Evolutionary conservation across 2,888 invertebrate species (phyloP).

Genomic region (Orthonevra nobilis): DNA sequence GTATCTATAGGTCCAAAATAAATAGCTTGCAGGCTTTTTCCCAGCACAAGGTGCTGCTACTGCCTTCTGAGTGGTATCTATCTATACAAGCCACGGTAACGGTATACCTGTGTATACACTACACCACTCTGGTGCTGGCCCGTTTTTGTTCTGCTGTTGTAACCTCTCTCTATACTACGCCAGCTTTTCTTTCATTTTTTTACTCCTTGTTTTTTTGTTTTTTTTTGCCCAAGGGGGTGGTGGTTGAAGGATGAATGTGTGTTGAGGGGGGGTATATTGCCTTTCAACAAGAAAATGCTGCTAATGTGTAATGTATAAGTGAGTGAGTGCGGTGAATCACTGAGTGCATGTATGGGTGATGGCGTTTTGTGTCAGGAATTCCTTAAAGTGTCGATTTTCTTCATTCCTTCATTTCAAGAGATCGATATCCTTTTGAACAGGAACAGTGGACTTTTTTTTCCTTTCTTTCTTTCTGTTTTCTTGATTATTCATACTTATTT

Average conservation of each 20-base stretch:
- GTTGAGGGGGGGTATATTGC: conserved; percentile 18
- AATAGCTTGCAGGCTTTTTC: conserved; percentile 66
- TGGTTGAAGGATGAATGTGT: neutral
- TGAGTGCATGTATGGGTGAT: conserved; percentile 63
- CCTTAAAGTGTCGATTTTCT: conserved; percentile 68
- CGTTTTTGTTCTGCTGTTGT: conserved; percentile 58
- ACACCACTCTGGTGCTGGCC: conserved; percentile 42
- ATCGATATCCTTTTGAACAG: conserved; percentile 69
- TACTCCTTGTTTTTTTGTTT: too few species aligned
- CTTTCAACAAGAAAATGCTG: conserved; percentile 62
- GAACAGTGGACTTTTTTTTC: conserved; percentile 23
- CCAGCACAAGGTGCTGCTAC: conserved; percentile 60
- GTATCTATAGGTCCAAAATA: conserved; percentile 63
- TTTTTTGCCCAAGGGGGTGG: neutral
- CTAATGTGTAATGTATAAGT: conserved; percentile 65
- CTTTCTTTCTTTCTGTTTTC: neutral
- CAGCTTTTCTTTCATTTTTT: too few species aligned
- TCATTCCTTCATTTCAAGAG: conserved; percentile 41
- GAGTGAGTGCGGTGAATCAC: conserved; percentile 67
- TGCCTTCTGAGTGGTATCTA: conserved; percentile 36
- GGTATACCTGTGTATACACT: conserved; percentile 55
- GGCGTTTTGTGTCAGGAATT: conserved; percentile 56
- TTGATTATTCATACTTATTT: conserved; percentile 5
- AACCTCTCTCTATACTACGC: conserved; percentile 51
- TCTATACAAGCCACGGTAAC: too few species aligned